phyloP scores from a whole-genome alignment of 35 echinoderm and acorn worm genomes.

The Nesometra sesokonis region DNA sequence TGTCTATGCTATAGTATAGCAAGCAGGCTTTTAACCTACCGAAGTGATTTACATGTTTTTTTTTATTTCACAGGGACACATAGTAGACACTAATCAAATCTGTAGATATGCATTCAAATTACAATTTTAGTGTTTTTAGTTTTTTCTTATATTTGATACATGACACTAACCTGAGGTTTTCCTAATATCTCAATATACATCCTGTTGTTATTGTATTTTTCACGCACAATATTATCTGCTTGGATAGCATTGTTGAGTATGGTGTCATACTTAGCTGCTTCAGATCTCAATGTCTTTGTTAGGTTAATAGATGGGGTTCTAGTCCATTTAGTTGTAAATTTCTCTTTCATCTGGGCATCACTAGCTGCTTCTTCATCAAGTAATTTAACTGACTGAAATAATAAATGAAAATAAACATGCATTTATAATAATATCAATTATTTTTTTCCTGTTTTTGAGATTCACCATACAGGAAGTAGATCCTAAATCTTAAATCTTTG shows the following conservation, averaged over 20 bases:
- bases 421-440: too few species aligned
- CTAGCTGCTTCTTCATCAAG: slow-evolving; percentile 61
- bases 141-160: too few species aligned
- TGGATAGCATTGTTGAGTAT: slow-evolving; percentile 94
- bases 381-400: slow-evolving; percentile 35
- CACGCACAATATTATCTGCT: slow-evolving; percentile 67
- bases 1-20: too few species aligned
- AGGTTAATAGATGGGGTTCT: slow-evolving; percentile 53
- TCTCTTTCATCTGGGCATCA: slow-evolving; percentile 71
- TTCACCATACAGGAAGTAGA: too few species aligned
- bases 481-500: too few species aligned
- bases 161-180: slow-evolving; percentile 36
- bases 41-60: too few species aligned
- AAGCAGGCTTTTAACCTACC: too few species aligned
- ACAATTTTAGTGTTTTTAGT: too few species aligned
- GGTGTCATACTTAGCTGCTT: slow-evolving; percentile 60
- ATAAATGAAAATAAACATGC: not conserved
- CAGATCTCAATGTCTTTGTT: slow-evolving; percentile 52
- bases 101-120: too few species aligned
- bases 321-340: slow-evolving; percentile 72
- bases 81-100: too few species aligned
- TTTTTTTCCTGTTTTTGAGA: too few species aligned
- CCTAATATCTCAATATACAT: slow-evolving; percentile 59
- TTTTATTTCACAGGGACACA: too few species aligned
- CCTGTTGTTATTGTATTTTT: slow-evolving; percentile 61